phyloP scores from a whole-genome alignment of 2,888 invertebrate genomes.

The Agrochola lota region DNA sequence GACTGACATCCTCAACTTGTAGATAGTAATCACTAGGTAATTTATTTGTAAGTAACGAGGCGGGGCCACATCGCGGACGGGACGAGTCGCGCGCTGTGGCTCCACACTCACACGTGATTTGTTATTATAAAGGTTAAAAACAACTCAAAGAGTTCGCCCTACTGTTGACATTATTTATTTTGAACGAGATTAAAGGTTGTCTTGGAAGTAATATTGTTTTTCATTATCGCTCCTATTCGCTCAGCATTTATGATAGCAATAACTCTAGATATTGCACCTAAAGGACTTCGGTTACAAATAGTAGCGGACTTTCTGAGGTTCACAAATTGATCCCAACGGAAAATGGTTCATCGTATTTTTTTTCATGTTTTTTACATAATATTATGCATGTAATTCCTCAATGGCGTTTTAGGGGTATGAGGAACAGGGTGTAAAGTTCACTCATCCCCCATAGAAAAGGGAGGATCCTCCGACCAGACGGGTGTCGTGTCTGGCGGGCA shows the following conservation, averaged over 20 bases:
- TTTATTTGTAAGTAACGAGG: conserved; percentile 75
- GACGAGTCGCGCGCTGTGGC: conserved; percentile 4
- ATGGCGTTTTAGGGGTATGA: too few species aligned
- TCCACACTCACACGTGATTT: conserved; percentile 78
- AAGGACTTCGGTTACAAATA: background rate
- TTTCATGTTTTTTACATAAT: background rate
- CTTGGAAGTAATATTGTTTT: conserved; percentile 81
- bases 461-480: too few species aligned
- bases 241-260: background rate
- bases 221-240: conserved; percentile 58
- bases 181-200: conserved; percentile 89
- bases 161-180: conserved; percentile 89
- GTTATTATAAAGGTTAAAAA: conserved; percentile 85
- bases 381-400: too few species aligned
- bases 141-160: conserved; percentile 89
- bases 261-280: too few species aligned
- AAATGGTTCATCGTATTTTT: too few species aligned
- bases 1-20: conserved; percentile 81
- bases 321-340: background rate
- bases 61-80: conserved; percentile 13
- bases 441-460: too few species aligned
- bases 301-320: background rate
- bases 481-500: too few species aligned
- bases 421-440: too few species aligned
- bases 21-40: conserved; percentile 79